Conservation (phyloP, 2,797 vertebrate species). For the Sebastes trivittatus region DNA sequence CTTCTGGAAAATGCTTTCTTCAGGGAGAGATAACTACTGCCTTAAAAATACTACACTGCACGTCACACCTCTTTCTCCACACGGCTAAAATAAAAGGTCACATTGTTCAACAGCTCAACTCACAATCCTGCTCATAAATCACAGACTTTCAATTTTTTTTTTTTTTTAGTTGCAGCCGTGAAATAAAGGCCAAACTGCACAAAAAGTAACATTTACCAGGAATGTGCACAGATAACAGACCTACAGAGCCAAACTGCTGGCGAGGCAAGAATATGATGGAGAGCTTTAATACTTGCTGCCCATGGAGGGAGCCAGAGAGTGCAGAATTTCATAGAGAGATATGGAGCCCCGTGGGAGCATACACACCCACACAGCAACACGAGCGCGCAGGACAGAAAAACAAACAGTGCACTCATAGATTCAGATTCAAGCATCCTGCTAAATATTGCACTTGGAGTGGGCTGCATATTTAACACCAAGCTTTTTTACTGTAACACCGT, state of each 20-base stretch:
- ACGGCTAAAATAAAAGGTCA: slow-evolving; percentile 1
- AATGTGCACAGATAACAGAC: background rate
- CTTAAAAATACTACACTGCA: slow-evolving; percentile 1
- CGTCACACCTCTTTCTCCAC: background rate
- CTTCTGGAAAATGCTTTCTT: background rate
- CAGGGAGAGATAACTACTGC: background rate
- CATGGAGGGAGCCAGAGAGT: slow-evolving; percentile 80
- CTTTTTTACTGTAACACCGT: slow-evolving; percentile 16
- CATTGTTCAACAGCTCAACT: background rate
- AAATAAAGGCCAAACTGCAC: background rate
- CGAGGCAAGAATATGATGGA: background rate
- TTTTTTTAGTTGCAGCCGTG: background rate
- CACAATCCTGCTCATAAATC: background rate
- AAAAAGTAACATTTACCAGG: background rate
- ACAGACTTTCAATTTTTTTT: background rate
- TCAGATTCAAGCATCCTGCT: slow-evolving; percentile 46
- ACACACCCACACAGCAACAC: slow-evolving; percentile 66
- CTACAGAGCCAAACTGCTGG: background rate
- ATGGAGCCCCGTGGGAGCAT: slow-evolving; percentile 49
- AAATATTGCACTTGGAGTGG: slow-evolving; percentile 46
- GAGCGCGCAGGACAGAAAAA: slow-evolving; percentile 47
- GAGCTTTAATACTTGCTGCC: slow-evolving; percentile 46
- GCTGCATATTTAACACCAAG: slow-evolving; percentile 24
- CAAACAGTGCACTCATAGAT: slow-evolving; percentile 25
- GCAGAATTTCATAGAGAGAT: slow-evolving; percentile 39